Evolutionary conservation across 1,140 invertebrate genomes (phyloP).

Genomic region (Aphis craccivora): DNA sequence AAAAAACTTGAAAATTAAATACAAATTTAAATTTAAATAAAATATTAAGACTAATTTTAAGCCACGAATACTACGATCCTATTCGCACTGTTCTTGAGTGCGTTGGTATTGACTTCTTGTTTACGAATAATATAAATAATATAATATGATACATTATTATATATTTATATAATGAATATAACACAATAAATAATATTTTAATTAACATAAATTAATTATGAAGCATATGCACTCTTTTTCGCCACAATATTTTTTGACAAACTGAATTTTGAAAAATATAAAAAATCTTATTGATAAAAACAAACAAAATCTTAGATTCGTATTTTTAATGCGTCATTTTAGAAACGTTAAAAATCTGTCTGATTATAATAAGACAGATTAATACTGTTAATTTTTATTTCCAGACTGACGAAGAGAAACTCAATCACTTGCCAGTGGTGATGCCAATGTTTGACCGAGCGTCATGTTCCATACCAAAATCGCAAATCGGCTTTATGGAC

Average conservation of each 20-base stretch:
- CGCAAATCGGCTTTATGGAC: conserved; percentile 95
- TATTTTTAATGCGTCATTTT: not conserved
- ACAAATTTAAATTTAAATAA: not conserved
- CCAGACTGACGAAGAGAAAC: conserved; percentile 59
- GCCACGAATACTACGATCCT: not conserved
- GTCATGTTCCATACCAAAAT: conserved; percentile 93
- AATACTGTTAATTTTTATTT: not conserved
- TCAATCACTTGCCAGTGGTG: conserved; percentile 68
- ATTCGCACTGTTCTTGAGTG: no score
- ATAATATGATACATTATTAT: no score
- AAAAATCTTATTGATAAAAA: not conserved
- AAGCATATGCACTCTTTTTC: not conserved
- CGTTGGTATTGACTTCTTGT: no score
- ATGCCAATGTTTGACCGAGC: conserved; percentile 96
- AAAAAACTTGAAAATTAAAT: not conserved
- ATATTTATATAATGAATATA: no score
- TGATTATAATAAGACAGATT: not conserved
- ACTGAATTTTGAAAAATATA: not conserved
- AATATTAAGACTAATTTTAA: not conserved
- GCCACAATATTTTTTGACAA: not conserved
- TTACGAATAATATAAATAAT: no score
- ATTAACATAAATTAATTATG: not conserved
- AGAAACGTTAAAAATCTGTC: not conserved
- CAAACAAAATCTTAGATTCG: not conserved
- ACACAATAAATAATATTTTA: no score